Conservation (phyloP, 2,797 vertebrate species). For the Linurgus olivaceus region DNA sequence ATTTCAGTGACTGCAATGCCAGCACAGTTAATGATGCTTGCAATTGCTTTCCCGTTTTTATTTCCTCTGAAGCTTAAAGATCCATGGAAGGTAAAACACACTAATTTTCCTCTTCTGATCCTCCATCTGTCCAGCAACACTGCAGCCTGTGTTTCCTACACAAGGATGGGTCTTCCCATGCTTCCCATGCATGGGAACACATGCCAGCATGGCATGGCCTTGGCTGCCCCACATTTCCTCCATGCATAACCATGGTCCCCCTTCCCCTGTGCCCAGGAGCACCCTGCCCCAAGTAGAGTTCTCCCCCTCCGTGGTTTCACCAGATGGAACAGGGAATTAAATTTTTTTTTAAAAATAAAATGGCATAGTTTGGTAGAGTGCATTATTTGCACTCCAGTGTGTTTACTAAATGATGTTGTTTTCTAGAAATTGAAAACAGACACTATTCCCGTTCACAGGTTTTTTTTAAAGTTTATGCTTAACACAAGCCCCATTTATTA, state of each 20-base stretch:
- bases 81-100: neutral
- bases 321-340: accelerated
- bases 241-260: accelerated
- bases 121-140: neutral
- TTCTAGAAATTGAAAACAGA: neutral
- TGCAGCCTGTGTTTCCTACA: neutral
- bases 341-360: accelerated
- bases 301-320: neutral
- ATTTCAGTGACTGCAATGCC: neutral
- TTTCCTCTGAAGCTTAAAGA: neutral
- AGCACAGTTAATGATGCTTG: neutral
- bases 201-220: accelerated
- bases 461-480: neutral
- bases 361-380: neutral
- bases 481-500: neutral
- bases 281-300: neutral
- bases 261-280: neutral
- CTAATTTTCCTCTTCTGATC: neutral
- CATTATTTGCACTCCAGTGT: neutral
- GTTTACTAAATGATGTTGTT: neutral
- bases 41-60: neutral
- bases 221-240: accelerated
- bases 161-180: neutral
- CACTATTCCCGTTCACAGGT: neutral
- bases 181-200: neutral